phyloP scores from a whole-genome alignment of 1,140 invertebrate genomes.

The Octopus bimaculoides region DNA sequence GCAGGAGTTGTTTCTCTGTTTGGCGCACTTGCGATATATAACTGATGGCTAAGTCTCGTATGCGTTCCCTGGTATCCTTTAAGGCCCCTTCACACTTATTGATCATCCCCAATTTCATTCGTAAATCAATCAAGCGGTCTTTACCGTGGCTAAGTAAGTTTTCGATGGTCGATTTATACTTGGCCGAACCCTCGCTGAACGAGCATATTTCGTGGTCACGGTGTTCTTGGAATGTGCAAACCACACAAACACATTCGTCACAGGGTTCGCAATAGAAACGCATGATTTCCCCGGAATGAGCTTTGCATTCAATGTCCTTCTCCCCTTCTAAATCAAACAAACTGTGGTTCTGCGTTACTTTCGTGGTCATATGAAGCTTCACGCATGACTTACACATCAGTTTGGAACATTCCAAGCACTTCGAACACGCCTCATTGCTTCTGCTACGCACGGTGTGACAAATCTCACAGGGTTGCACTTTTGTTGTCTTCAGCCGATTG shows the following conservation, averaged over 20 bases:
- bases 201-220: slow-evolving; percentile 56
- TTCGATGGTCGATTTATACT: slow-evolving; percentile 45
- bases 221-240: slow-evolving; percentile 57
- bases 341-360: slow-evolving; percentile 54
- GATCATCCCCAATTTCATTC: slow-evolving; percentile 41
- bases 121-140: slow-evolving; percentile 33
- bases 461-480: slow-evolving; percentile 53
- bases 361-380: slow-evolving; percentile 52
- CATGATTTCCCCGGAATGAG: slow-evolving; percentile 52
- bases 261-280: slow-evolving; percentile 57
- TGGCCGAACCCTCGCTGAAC: slow-evolving; percentile 50
- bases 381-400: slow-evolving; percentile 53
- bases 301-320: slow-evolving; percentile 56
- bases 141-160: slow-evolving; percentile 40
- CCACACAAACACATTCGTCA: slow-evolving; percentile 53
- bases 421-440: slow-evolving; percentile 47
- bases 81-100: slow-evolving; percentile 44
- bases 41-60: slow-evolving; percentile 50
- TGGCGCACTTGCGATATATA: slow-evolving; percentile 50
- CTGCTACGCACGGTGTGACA: slow-evolving; percentile 39
- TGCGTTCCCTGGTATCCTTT: slow-evolving; percentile 48
- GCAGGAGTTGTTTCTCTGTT: slow-evolving; percentile 45
- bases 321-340: slow-evolving; percentile 56
- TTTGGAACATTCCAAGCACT: slow-evolving; percentile 57
- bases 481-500: slow-evolving; percentile 34